phyloP scores from a whole-genome alignment of 2,113 vertebrate genomes.

The Zosterops lateralis region DNA sequence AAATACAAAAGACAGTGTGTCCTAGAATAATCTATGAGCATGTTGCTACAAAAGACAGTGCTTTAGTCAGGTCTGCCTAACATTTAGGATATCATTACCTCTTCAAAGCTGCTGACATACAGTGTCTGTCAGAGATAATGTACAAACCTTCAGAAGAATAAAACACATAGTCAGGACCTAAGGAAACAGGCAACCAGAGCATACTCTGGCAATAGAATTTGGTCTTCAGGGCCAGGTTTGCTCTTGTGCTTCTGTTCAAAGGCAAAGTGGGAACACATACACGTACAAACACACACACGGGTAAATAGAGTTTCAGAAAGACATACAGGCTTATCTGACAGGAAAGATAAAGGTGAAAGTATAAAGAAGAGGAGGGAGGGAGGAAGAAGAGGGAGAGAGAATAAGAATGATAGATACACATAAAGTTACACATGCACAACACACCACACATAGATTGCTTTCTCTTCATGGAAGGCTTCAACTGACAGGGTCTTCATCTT shows the following conservation, averaged over 20 bases:
- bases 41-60: background rate
- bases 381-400: background rate
- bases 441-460: background rate
- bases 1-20: background rate
- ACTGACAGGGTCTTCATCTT: background rate
- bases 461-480: background rate
- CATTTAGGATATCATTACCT: background rate
- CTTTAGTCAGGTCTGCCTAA: background rate
- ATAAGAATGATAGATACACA: background rate
- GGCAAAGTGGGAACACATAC: background rate
- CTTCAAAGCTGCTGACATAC: background rate
- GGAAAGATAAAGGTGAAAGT: background rate
- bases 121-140: background rate
- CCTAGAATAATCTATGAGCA: accelerated
- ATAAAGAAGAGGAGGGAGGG: background rate
- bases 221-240: background rate
- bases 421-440: background rate
- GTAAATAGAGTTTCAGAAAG: background rate
- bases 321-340: background rate
- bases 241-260: background rate
- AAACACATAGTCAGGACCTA: background rate
- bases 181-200: background rate
- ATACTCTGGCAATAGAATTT: background rate
- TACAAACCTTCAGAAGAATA: background rate
- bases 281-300: accelerated